Conservation (phyloP, 2,797 vertebrate species). For the Merluccius polli region DNA sequence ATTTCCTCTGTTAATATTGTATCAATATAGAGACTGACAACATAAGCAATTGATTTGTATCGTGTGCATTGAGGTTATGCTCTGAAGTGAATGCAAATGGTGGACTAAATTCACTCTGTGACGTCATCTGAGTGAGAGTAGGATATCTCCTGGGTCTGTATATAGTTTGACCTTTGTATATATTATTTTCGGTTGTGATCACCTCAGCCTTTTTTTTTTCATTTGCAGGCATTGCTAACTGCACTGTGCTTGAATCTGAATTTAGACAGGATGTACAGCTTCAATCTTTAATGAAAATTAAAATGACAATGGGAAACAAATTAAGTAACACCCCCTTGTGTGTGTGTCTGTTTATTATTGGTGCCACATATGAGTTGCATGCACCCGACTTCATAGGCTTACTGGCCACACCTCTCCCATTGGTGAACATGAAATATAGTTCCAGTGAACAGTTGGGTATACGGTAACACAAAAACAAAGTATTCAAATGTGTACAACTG, state of each 20-base stretch:
- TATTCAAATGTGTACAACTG: constrained; percentile 38
- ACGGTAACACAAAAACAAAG: constrained; percentile 15
- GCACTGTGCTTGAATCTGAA: constrained; percentile 78
- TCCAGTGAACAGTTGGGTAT: constrained; percentile 20
- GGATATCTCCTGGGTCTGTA: constrained; percentile 66
- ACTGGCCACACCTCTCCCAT: not conserved
- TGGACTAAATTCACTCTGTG: constrained; percentile 55
- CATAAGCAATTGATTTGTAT: constrained; percentile 62
- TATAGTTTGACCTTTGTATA: constrained; percentile 78
- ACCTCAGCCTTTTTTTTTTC: constrained; percentile 72
- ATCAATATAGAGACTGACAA: constrained; percentile 50
- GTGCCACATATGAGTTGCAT: not conserved
- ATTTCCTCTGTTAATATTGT: constrained; percentile 65
- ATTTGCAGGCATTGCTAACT: constrained; percentile 73
- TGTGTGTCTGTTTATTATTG: constrained; percentile 6
- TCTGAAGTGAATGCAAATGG: constrained; percentile 52
- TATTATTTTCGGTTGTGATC: constrained; percentile 73
- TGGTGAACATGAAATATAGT: constrained; percentile 1
- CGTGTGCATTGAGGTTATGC: constrained; percentile 60
- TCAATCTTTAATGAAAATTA: constrained; percentile 75
- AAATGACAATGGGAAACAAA: constrained; percentile 79
- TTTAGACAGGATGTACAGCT: constrained; percentile 77
- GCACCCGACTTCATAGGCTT: not conserved
- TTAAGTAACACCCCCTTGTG: constrained; percentile 25
- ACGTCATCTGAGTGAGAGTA: constrained; percentile 52